phyloP scores from a whole-genome alignment of 2,797 vertebrate species.

The Fistularia tabacaria region DNA sequence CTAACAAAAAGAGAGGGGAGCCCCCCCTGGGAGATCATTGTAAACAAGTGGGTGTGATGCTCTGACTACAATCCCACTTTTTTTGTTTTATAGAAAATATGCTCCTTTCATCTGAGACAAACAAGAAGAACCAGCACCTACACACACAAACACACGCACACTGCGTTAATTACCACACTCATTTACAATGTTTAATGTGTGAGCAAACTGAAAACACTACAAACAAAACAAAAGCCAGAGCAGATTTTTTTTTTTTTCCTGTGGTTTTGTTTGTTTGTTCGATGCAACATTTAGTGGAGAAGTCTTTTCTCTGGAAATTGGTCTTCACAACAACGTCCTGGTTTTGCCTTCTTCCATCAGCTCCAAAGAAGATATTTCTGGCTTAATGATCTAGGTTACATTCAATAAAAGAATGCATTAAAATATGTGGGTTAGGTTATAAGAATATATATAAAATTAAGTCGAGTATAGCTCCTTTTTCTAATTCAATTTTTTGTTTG shows the following conservation, averaged over 20 bases:
- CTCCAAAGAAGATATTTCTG: conserved; percentile 62
- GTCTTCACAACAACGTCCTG: conserved; percentile 63
- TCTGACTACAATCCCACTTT: conserved; percentile 66
- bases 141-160: conserved; percentile 41
- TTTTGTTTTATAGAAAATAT: conserved; percentile 66
- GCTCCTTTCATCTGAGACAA: conserved; percentile 77
- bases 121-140: conserved; percentile 69
- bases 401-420: conserved; percentile 63
- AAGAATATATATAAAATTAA: conserved; percentile 45
- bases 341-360: conserved; percentile 59
- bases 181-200: conserved; percentile 74
- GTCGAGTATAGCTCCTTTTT: background rate
- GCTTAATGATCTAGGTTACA: conserved; percentile 68
- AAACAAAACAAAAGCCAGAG: conserved; percentile 73
- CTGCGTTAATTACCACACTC: conserved; percentile 73
- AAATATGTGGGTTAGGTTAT: conserved; percentile 64
- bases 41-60: conserved; percentile 74
- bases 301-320: conserved; percentile 56
- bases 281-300: conserved; percentile 58
- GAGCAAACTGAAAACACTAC: conserved; percentile 69
- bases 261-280: conserved; percentile 69
- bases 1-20: conserved; percentile 66
- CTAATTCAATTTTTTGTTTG: conserved; percentile 12
- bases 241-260: conserved; percentile 62
- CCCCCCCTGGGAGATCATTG: conserved; percentile 65